Conservation (phyloP, 2,888 invertebrate genomes). For the Lasioglossum marginatum region DNA sequence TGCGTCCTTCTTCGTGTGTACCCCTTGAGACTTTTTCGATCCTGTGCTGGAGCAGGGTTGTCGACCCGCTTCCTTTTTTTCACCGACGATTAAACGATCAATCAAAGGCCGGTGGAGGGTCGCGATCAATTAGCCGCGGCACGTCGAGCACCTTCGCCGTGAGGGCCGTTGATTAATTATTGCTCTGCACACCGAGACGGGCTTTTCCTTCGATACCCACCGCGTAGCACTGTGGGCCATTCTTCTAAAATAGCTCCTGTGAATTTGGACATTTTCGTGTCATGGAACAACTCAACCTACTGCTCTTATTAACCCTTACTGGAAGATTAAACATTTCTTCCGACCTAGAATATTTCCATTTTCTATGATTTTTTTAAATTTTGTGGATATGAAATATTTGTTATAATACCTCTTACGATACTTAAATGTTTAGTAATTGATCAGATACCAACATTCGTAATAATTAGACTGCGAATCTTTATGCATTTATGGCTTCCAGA, state of each 20-base stretch:
- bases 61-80: constrained; percentile 24
- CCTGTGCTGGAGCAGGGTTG: neutral
- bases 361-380: too few species aligned
- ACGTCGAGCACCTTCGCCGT: constrained; percentile 71
- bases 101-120: constrained; percentile 71
- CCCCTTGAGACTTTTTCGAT: constrained; percentile 23
- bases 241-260: neutral
- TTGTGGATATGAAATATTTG: too few species aligned
- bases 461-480: too few species aligned
- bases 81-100: constrained; percentile 76
- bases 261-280: neutral
- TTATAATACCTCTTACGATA: too few species aligned
- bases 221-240: neutral
- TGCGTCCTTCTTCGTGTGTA: neutral
- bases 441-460: too few species aligned
- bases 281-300: neutral
- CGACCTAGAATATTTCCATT: too few species aligned
- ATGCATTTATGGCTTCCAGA: too few species aligned
- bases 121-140: constrained; percentile 77
- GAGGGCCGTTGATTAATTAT: constrained; percentile 77
- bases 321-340: too few species aligned
- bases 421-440: too few species aligned
- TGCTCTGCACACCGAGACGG: constrained; percentile 52
- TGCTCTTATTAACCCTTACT: too few species aligned
- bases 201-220: neutral